Conservation (phyloP, 1,140 invertebrate species). For the Araneus ventricosus region DNA sequence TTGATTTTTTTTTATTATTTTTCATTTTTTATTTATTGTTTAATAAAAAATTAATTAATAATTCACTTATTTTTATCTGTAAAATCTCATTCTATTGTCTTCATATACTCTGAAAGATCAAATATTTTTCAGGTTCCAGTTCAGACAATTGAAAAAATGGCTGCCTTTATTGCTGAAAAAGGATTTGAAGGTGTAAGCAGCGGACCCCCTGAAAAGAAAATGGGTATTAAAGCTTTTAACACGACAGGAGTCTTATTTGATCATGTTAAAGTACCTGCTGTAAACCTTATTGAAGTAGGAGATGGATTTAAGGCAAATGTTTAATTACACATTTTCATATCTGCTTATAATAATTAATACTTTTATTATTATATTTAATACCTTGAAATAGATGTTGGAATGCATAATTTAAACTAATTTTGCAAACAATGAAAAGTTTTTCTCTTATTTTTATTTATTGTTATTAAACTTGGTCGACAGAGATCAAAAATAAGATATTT, state of each 20-base stretch:
- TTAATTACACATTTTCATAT: not conserved
- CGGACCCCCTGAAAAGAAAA: constrained; percentile 98
- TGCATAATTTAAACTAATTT: too few species aligned
- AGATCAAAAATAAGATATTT: too few species aligned
- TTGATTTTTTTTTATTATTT: constrained; percentile 41
- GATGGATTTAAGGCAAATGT: constrained; percentile 93
- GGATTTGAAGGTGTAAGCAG: constrained; percentile 95
- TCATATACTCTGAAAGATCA: too few species aligned
- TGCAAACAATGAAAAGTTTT: too few species aligned
- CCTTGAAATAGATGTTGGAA: too few species aligned
- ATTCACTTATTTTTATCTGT: not conserved
- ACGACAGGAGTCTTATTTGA: constrained; percentile 98
- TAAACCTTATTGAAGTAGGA: constrained; percentile 96
- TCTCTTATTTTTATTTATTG: too few species aligned
- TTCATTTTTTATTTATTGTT: constrained; percentile 38
- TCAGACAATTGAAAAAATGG: constrained; percentile 86
- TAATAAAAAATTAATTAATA: not conserved
- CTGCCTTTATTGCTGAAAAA: constrained; percentile 98
- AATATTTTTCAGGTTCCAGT: constrained; percentile 81
- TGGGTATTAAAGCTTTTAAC: constrained; percentile 99
- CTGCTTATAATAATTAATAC: too few species aligned
- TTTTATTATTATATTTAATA: too few species aligned
- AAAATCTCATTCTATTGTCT: not conserved
- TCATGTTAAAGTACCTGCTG: constrained; percentile 95
- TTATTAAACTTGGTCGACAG: too few species aligned